These are phyloP conservation scores for Cliona cf. orientalis DNA, from an alignment of 37 sponge, comb jelly and placozoan genomes.

Conservation along the genomic window DNA sequence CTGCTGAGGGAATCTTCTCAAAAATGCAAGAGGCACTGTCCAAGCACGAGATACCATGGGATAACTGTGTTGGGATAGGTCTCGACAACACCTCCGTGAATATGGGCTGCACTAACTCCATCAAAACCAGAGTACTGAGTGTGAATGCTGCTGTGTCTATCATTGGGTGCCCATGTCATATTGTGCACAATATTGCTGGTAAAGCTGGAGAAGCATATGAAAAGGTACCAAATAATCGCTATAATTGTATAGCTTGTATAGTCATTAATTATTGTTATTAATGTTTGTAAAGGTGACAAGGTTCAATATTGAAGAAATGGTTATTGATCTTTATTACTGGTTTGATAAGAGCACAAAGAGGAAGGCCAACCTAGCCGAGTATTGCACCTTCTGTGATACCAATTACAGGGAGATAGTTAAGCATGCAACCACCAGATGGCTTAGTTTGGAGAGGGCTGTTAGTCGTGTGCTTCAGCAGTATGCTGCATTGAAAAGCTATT, in stretches of 20 bases:
- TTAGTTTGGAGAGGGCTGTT: conserved; percentile 45
- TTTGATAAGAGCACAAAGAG: conserved; percentile 62
- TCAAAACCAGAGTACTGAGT: conserved; percentile 40
- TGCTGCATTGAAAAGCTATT: conserved; percentile 40
- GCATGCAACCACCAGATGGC: conserved; percentile 53
- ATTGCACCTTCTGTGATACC: conserved; percentile 43
- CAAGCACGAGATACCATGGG: conserved; percentile 41
- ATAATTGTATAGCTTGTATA: neutral
- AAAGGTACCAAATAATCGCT: conserved; percentile 18
- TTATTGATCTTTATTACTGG: conserved; percentile 48
- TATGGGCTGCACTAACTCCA: conserved; percentile 48
- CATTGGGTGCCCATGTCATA: conserved; percentile 25
- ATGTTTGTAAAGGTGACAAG: neutral
- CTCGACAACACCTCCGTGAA: conserved; percentile 61
- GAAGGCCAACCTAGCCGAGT: conserved; percentile 41
- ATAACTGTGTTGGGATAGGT: conserved; percentile 46
- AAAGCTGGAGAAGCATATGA: conserved; percentile 41
- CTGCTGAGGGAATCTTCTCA: conserved; percentile 51
- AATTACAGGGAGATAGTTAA: conserved; percentile 43
- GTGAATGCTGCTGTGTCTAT: conserved; percentile 9
- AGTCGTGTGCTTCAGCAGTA: conserved; percentile 45
- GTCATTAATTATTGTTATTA: neutral
- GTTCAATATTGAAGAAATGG: conserved; percentile 53
- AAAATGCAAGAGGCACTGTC: conserved; percentile 52
- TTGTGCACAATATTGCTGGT: conserved; percentile 30